Conservation (phyloP, 2,888 invertebrate genomes). For the Tethea ocularis region DNA sequence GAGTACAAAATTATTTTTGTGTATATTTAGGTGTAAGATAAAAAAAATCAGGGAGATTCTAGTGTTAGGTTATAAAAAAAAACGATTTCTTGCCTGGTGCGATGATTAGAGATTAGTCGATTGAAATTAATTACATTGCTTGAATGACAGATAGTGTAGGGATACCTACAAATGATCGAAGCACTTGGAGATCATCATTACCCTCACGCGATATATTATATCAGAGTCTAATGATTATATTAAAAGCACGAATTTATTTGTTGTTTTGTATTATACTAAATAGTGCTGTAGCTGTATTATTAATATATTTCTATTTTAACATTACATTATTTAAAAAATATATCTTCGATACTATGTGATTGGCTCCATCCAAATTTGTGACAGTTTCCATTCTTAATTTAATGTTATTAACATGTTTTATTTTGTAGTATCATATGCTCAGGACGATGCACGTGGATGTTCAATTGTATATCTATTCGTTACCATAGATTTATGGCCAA, state of each 20-base stretch:
- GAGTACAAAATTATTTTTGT: slow-evolving; percentile 84
- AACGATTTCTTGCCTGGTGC: slow-evolving; percentile 74
- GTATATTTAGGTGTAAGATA: slow-evolving; percentile 80
- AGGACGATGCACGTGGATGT: slow-evolving; percentile 58
- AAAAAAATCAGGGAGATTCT: slow-evolving; percentile 81
- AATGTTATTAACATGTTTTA: slow-evolving; percentile 25
- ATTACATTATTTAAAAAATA: slow-evolving; percentile 47
- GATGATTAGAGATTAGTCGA: slow-evolving; percentile 56
- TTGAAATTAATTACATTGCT: slow-evolving; percentile 39
- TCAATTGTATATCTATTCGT: slow-evolving; percentile 70
- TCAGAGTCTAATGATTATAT: slow-evolving; percentile 36
- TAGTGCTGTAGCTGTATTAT: slow-evolving; percentile 70
- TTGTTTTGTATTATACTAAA: slow-evolving; percentile 73
- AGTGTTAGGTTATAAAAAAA: slow-evolving; percentile 68
- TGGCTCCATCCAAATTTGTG: slow-evolving; percentile 65
- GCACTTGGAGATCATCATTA: slow-evolving; percentile 15
- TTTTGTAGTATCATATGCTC: slow-evolving; percentile 60
- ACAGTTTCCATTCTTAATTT: slow-evolving; percentile 18
- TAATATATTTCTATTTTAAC: slow-evolving; percentile 73
- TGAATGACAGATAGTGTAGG: slow-evolving; percentile 19
- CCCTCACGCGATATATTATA: slow-evolving; percentile 21
- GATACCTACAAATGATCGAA: background rate
- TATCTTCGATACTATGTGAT: slow-evolving; percentile 40
- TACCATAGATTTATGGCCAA: slow-evolving; percentile 81
- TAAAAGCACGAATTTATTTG: slow-evolving; percentile 83